Evolutionary conservation across 2,888 invertebrate genomes (phyloP).

Genomic region (Pammene fasciana): DNA sequence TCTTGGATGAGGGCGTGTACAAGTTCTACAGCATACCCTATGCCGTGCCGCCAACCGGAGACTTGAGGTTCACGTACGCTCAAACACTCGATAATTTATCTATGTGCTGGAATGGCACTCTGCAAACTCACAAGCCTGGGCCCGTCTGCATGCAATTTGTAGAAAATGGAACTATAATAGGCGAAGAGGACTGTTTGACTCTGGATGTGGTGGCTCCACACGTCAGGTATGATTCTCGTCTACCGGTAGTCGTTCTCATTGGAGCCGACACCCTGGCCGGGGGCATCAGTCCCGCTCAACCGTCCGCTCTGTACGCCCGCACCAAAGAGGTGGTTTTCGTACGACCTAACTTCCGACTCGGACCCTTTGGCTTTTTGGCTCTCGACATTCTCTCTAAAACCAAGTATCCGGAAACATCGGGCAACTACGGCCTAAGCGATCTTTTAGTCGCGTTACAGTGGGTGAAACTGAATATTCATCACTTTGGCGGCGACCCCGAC

Average conservation of each 20-base stretch:
- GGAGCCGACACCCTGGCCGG: slow-evolving; percentile 91
- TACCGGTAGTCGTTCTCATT: slow-evolving; percentile 92
- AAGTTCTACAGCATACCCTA: slow-evolving; percentile 93
- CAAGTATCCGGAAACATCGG: slow-evolving; percentile 89
- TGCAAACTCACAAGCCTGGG: slow-evolving; percentile 86
- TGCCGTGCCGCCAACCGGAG: slow-evolving; percentile 88
- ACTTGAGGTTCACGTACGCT: slow-evolving; percentile 88
- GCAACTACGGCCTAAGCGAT: slow-evolving; percentile 94
- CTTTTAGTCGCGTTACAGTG: slow-evolving; percentile 89
- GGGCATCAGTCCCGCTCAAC: slow-evolving; percentile 88
- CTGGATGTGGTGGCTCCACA: slow-evolving; percentile 92
- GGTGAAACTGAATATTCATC: slow-evolving; percentile 91
- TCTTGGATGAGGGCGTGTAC: slow-evolving; percentile 89
- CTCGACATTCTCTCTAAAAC: slow-evolving; percentile 87
- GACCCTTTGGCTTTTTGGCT: slow-evolving; percentile 92
- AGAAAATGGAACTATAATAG: slow-evolving; percentile 86
- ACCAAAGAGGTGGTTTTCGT: slow-evolving; percentile 93
- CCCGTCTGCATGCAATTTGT: slow-evolving; percentile 88
- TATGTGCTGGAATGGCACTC: slow-evolving; percentile 91
- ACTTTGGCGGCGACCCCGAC: slow-evolving; percentile 91
- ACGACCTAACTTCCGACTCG: slow-evolving; percentile 92
- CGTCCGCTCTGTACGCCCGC: slow-evolving; percentile 89
- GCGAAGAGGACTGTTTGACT: slow-evolving; percentile 91
- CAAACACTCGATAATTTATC: slow-evolving; percentile 86
- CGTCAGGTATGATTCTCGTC: slow-evolving; percentile 89